Evolutionary conservation across 2,113 vertebrate genomes (phyloP), one percentile per base, ranked within the genome.

Genomic region (Pithys albifrons): DNA sequence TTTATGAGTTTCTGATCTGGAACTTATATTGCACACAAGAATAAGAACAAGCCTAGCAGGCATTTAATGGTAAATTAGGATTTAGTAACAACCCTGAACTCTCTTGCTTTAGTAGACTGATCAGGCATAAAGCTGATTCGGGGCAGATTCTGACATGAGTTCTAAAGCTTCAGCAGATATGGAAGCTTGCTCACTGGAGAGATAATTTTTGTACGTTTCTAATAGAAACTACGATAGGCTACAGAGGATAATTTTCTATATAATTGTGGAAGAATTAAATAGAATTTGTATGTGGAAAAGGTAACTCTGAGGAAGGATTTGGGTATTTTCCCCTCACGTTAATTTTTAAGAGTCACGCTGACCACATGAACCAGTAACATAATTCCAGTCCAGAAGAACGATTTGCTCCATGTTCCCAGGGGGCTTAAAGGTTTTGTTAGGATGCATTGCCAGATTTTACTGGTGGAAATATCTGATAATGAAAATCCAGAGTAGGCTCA

Each of bases 1-100:
- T 97, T 89, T 58, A 45, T 78, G 55, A 79, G 18, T 92, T 97
- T 96, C 91, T 91, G 64, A 72, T 88, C 67, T 94, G 78, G 12
- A 33, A 81, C 31, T n/a, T 48, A 37, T 67, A 49, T 8, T 89
- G 59, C 5, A 5, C 70, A 94, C 16, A 12, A 67, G 39, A 95
- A 41, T 27, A 58, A 92, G 37, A 88, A 64, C 18, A 80, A 92
- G n/a, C n/a, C 31, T 52, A 39, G 14, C n/a, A 94, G 62, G 9
- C 9, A 6, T 90, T 92, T 70, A 70, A 46, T 8, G 25, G 22
- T 54, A 49, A 66, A 61, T 90, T 69, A 66, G 57, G 70, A 90
- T 95, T 97, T 91, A 88, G 85, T 52, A 96, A 88, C 57, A 96
- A 59, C n/a, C 25, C 25, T 66, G n/a, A 81, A 73, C 27, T 72